Base-by-base conservation (phyloP, 2,113 vertebrate genomes). In the Cromileptes altivelis region DNA sequence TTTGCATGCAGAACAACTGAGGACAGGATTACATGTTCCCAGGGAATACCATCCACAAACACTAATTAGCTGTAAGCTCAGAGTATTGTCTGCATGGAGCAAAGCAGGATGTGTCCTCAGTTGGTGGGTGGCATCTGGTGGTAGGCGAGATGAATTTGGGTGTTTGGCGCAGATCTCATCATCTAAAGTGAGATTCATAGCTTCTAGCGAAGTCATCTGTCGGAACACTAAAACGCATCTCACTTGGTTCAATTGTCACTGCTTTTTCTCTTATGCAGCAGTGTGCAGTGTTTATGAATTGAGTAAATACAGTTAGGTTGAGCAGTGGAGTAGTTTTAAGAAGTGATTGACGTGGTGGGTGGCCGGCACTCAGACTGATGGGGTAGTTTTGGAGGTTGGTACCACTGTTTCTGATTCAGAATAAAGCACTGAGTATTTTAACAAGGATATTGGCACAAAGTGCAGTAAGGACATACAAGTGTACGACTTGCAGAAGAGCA, bases 31-130 rank as follows among this genome's bases (percentile, higher is more conserved):
- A 85, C 75, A 62, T 8, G 78, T 80, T 85, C 82, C 80, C 86
- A 68, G 88, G 82, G 86, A 91, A 78, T 45, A 80, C 58, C 45
- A 21, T 88, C 87, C 82, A 86, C 78, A 91, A 89, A 91, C 80
- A 71, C 72, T 82, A 83, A 91, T 93, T 88, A 92, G 82, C 82
- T 78, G 67, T 81, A 71, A 85, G 72, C 81, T 78, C 58, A 56
- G 47, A 80, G 84, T 63, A 49, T 74, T 68, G 71, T 85, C 80
- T 87, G 78, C 63, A 1, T 75, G 63, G 82, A 78, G 82, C 79
- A 65, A 72, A 53, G 55, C 50, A 60, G 61, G 65, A 75, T 62
- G 70, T 75, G 21, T 69, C 63, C 62, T 80, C 64, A 63, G 83
- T 57, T 60, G 27, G 81, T 88, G 84, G 85, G 90, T 88, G 85